Percentiles rank a stretch among this genome's conserved stretches.
These are phyloP conservation scores for Rhinichthys osculus DNA, from an alignment of 2,797 vertebrate genomes.

Conservation along the genomic window DNA sequence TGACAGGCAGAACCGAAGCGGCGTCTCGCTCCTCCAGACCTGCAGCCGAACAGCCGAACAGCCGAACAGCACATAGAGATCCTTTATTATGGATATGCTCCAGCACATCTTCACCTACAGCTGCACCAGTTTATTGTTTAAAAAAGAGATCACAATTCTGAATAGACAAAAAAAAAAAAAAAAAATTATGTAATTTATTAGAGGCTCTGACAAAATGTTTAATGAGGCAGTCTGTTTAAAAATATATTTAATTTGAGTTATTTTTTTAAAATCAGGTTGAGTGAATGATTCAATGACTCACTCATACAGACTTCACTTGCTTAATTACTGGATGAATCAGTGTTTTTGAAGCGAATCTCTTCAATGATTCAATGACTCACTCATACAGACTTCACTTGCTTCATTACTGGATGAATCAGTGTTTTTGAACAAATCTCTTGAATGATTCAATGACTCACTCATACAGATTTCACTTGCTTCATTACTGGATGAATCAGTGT, in stretches of 20 bases:
- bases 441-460: no score
- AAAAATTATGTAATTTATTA: neutral
- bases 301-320: neutral
- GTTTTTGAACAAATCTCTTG: no score
- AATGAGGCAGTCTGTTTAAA: neutral
- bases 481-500: no score
- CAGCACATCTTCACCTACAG: neutral
- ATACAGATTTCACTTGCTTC: no score
- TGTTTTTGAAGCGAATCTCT: neutral
- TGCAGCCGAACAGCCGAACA: neutral
- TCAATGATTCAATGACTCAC: no score
- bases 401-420: no score
- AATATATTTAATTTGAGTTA: neutral
- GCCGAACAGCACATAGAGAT: no score
- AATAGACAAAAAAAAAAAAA: neutral
- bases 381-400: no score
- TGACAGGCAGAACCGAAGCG: slow-evolving; percentile 40
- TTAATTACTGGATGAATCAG: neutral
- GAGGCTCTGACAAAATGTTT: neutral
- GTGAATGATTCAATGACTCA: neutral
- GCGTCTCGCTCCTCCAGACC: neutral
- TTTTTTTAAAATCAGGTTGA: no score
- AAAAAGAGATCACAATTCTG: neutral
- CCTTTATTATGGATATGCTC: neutral
- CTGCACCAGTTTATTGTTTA: neutral